Conservation (phyloP, 2,113 vertebrate species). For the Neogale vison region DNA sequence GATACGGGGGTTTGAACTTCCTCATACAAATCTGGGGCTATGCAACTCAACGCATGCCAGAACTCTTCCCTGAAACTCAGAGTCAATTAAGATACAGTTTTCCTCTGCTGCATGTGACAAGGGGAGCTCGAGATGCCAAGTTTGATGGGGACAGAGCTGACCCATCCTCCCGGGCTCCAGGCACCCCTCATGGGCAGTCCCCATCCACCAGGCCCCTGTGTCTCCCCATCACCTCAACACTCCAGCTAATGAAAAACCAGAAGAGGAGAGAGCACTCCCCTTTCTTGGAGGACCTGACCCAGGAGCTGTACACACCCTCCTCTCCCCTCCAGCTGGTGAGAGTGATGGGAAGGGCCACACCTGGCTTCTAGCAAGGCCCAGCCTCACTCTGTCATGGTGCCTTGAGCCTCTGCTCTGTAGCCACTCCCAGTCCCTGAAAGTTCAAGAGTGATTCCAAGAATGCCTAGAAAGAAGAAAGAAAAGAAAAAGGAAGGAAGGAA, state of each 20-base stretch:
- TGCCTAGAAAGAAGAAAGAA: background rate
- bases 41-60: background rate
- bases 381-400: fast-evolving
- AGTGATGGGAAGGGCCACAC: background rate
- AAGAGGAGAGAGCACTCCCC: fast-evolving
- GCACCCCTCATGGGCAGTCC: fast-evolving
- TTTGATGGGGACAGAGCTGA: background rate
- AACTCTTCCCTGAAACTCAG: background rate
- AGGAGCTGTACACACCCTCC: fast-evolving
- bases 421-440: background rate
- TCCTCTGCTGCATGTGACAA: background rate
- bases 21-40: background rate
- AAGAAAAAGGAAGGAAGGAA: fast-evolving
- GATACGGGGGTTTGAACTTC: too few species aligned
- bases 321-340: background rate
- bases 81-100: fast-evolving
- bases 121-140: background rate
- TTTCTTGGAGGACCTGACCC: background rate
- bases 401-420: background rate
- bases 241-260: too few species aligned
- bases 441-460: background rate
- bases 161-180: background rate
- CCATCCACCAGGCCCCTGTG: fast-evolving
- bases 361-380: background rate
- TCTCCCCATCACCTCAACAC: too few species aligned